phyloP scores from a whole-genome alignment of 2,888 invertebrate species.

The Leptinotarsa rubiginosa region DNA sequence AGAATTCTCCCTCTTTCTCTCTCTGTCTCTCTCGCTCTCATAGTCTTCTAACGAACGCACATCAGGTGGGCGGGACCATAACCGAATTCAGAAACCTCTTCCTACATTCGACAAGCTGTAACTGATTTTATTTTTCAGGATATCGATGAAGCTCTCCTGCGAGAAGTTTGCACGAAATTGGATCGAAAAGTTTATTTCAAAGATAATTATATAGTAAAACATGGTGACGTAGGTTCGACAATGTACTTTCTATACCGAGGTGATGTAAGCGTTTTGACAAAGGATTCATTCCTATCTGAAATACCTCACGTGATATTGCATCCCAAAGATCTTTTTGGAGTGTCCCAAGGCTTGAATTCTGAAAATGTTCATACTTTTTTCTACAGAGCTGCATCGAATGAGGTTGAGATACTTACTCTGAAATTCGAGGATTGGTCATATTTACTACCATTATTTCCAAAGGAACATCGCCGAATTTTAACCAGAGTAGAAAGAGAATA shows the following conservation, averaged over 20 bases:
- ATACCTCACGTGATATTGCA: constrained; percentile 69
- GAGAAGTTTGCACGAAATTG: constrained; percentile 69
- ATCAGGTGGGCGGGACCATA: too few relatives aligned
- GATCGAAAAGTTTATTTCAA: constrained; percentile 70
- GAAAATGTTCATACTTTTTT: constrained; percentile 70
- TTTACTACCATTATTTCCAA: constrained; percentile 59
- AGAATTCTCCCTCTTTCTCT: too few relatives aligned
- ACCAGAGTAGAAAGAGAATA: constrained; percentile 46
- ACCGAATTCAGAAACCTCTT: too few relatives aligned
- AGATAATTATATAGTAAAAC: constrained; percentile 70
- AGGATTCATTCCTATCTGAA: constrained; percentile 67
- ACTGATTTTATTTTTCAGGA: constrained; percentile 53
- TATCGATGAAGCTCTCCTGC: constrained; percentile 67
- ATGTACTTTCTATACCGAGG: constrained; percentile 72
- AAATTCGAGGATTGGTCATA: constrained; percentile 70
- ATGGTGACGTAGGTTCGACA: constrained; percentile 70
- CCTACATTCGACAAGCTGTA: too few relatives aligned
- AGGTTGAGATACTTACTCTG: constrained; percentile 68
- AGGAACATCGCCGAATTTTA: constrained; percentile 55
- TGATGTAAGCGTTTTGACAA: constrained; percentile 70
- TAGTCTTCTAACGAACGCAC: too few relatives aligned
- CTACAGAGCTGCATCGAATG: constrained; percentile 69
- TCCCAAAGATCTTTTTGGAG: constrained; percentile 70
- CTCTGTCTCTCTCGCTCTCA: too few relatives aligned
- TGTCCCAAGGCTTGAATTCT: constrained; percentile 70